Base-by-base conservation (phyloP, 2,797 vertebrate species). In the Decapterus maruadsi region DNA sequence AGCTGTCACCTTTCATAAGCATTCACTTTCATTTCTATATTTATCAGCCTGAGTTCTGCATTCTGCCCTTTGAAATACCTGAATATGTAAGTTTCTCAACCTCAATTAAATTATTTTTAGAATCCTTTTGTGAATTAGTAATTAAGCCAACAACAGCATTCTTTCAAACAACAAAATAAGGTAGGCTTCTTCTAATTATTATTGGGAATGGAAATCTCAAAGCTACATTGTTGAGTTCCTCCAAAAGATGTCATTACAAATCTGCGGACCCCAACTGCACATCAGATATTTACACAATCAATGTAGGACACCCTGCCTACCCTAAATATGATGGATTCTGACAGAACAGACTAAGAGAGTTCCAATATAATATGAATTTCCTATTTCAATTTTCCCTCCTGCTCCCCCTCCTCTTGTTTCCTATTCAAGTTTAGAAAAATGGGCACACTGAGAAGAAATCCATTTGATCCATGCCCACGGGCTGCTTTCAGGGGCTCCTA, bases 351-450 rank as follows among this genome's bases (percentile, higher is more conserved):
- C 78, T 40, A 83, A 71, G 36, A 59, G 71, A 57, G 72, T 78
- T 69, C 65, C 66, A 46, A 85, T 88, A 70, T 75, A 85, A 80
- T 78, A 73, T 68, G 58, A 82, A 91, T 90, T 90, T 88, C 75
- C 77, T 77, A 72, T 90, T 91, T 84, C 68, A 80, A 68, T 77
- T 81, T 81, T 68, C 75, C 61, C 56, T 68, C 81, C 77, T 71
- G 76, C 64, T 75, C 79, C 71, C 56, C 57, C 68, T 84, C 78
- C 74, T 75, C 72, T 48, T 87, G 85, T 93, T 91, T 94, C 89
- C 82, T 83, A 91, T 93, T 92, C 77, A 93, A 87, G 89, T 92
- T 91, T 89, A 79, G 85, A 87, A 85, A 92, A 92, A 93, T 86
- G 76, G 75, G 75, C 77, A 80, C 81, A 89, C 77, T 73, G 83